These are phyloP conservation scores for Xyliphius kryptos DNA, from an alignment of 2,113 vertebrate species.

Conservation along the genomic window DNA sequence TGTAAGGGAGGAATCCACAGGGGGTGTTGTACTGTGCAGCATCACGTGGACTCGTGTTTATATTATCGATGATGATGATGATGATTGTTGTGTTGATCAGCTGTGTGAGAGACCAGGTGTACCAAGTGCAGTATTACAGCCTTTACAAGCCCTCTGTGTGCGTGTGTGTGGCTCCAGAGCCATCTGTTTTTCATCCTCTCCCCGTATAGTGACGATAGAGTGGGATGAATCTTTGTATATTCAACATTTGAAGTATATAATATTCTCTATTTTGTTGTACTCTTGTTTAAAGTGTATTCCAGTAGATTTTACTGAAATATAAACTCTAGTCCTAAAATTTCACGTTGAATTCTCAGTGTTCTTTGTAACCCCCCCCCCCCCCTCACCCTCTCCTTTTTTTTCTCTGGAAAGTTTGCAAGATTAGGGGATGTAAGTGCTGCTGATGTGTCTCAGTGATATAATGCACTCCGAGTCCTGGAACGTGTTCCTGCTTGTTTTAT, in stretches of 20 bases:
- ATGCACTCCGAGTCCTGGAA: too few species aligned
- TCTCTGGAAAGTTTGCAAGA: too few species aligned
- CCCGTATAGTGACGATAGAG: slow-evolving; percentile 44
- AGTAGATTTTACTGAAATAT: slow-evolving; percentile 76
- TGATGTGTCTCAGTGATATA: too few species aligned
- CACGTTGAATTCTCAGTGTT: background rate
- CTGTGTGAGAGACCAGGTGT: slow-evolving; percentile 42
- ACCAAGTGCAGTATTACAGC: slow-evolving; percentile 68
- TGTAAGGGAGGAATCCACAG: background rate
- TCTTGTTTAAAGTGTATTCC: slow-evolving; percentile 99
- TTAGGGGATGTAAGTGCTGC: too few species aligned
- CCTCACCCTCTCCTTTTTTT: too few species aligned
- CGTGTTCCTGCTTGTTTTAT: too few species aligned
- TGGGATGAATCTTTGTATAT: slow-evolving; percentile 80
- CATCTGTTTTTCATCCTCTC: background rate
- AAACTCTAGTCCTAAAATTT: slow-evolving; percentile 19
- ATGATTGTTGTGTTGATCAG: slow-evolving; percentile 42
- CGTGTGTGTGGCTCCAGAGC: too few species aligned
- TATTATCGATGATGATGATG: too few species aligned
- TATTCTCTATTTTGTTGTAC: slow-evolving; percentile 99
- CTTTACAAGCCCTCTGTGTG: background rate
- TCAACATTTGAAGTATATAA: slow-evolving; percentile 94
- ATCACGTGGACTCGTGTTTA: too few species aligned
- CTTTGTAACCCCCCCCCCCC: too few species aligned
- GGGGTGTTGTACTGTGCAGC: background rate